Evolutionary conservation across 1,140 invertebrate genomes (phyloP).

Genomic region (Varroa destructor): DNA sequence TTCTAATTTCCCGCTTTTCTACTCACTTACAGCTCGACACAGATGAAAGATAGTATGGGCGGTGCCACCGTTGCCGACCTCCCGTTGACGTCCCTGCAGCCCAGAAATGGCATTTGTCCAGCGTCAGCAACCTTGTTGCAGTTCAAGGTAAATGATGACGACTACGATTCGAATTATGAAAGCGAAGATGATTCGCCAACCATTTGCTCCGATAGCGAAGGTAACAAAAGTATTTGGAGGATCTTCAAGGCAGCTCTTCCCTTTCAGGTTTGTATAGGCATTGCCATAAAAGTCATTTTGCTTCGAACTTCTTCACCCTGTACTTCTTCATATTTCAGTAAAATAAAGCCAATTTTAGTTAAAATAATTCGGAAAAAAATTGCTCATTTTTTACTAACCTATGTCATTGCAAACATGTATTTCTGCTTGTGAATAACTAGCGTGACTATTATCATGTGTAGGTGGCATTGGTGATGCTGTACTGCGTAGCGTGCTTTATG

Average conservation of each 20-base stretch:
- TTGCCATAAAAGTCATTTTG: too few relatives aligned
- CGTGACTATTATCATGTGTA: conserved; percentile 44
- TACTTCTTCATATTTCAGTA: too few relatives aligned
- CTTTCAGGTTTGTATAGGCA: conserved; percentile 7
- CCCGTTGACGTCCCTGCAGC: background rate
- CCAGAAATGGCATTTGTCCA: too few relatives aligned
- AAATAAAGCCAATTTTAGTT: too few relatives aligned
- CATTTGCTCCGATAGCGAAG: background rate
- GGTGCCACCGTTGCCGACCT: conserved; percentile 3
- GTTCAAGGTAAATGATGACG: conserved; percentile 5
- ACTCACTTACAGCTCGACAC: too few relatives aligned
- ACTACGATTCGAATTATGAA: conserved; percentile 26
- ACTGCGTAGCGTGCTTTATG: conserved; percentile 63
- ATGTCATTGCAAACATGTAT: too few relatives aligned
- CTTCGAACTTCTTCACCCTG: too few relatives aligned
- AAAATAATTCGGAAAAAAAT: too few relatives aligned
- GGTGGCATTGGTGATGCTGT: conserved; percentile 60
- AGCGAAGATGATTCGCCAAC: background rate
- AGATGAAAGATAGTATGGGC: too few relatives aligned
- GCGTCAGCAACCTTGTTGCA: background rate
- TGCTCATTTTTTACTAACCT: too few relatives aligned
- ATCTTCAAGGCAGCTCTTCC: conserved; percentile 26
- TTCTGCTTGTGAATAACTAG: too few relatives aligned
- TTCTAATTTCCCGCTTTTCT: too few relatives aligned
- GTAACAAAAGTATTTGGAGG: conserved; percentile 1